Evolutionary conservation across 2,113 vertebrate species (phyloP).

Genomic region (Eulacestoma nigropectus): DNA sequence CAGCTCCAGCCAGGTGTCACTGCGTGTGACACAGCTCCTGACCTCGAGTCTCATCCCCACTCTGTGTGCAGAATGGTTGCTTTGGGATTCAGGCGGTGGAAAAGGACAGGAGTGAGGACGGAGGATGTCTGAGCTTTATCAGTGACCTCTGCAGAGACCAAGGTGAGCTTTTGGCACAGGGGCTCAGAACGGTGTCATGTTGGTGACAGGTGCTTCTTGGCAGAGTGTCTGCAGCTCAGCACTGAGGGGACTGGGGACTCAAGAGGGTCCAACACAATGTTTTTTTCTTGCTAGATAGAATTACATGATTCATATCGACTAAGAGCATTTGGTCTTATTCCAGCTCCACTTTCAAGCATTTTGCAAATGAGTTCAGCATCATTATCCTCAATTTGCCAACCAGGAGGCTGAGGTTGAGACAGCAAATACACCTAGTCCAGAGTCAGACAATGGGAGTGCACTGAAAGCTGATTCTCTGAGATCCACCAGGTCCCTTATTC

Average conservation of each 20-base stretch:
- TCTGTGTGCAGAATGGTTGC: fast-evolving
- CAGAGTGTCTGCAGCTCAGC: not conserved
- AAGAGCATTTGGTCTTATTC: not conserved
- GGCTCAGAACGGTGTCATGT: fast-evolving
- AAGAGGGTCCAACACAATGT: not conserved
- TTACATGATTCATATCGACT: not conserved
- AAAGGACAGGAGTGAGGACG: not conserved
- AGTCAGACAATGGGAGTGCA: not conserved
- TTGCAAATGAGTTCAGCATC: not conserved
- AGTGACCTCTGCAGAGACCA: not conserved
- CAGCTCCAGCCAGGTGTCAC: not conserved
- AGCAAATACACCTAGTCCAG: not conserved
- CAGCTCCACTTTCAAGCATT: not conserved
- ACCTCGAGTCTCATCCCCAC: not conserved
- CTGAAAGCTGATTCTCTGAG: not conserved
- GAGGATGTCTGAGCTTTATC: not conserved
- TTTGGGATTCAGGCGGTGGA: not conserved
- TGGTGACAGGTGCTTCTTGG: not conserved
- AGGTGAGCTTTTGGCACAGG: not conserved
- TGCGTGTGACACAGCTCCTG: not conserved
- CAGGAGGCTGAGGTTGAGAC: not conserved
- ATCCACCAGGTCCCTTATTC: not conserved
- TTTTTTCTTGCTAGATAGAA: not conserved
- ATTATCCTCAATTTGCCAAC: not conserved
- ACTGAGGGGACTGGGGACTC: not conserved